Conservation (phyloP, 2,888 invertebrate genomes). For the Trypoxylon attenuatum region DNA sequence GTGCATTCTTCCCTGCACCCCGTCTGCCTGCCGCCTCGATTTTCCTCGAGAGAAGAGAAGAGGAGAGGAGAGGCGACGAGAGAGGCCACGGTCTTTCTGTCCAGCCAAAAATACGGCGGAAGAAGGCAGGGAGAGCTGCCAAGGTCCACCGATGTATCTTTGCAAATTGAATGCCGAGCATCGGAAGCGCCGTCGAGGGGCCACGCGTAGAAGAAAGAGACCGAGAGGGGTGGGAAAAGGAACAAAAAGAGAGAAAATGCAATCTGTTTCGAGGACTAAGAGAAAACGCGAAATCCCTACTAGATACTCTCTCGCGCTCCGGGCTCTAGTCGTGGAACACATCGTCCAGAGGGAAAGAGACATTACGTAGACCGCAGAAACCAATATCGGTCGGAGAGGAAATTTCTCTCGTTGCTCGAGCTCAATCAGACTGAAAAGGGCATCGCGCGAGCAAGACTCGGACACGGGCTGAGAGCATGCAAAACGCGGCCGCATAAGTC, state of each 20-base stretch:
- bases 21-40: neutral
- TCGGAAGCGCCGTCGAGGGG: neutral
- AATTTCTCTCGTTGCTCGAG: conserved; percentile 43
- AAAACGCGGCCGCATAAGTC: conserved; percentile 31
- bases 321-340: conserved; percentile 3
- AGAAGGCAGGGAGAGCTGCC: conserved; percentile 41
- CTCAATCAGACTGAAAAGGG: conserved; percentile 1
- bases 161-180: conserved; percentile 42
- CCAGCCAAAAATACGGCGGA: conserved; percentile 41
- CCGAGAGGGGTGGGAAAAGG: neutral
- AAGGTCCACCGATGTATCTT: conserved; percentile 34
- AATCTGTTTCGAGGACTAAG: conserved; percentile 52
- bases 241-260: conserved; percentile 25
- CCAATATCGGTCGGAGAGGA: conserved; percentile 56
- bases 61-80: too few relatives aligned
- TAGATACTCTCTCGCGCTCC: conserved; percentile 40
- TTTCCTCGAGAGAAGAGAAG: neutral
- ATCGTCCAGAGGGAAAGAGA: conserved; percentile 43
- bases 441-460: neutral
- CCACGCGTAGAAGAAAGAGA: neutral
- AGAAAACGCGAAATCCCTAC: conserved; percentile 44
- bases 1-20: conserved; percentile 2
- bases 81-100: neutral
- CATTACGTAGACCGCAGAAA: conserved; percentile 52
- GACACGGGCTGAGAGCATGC: neutral